Evolutionary conservation across 1,140 invertebrate genomes (phyloP).

Genomic region (Halictus rubicundus): DNA sequence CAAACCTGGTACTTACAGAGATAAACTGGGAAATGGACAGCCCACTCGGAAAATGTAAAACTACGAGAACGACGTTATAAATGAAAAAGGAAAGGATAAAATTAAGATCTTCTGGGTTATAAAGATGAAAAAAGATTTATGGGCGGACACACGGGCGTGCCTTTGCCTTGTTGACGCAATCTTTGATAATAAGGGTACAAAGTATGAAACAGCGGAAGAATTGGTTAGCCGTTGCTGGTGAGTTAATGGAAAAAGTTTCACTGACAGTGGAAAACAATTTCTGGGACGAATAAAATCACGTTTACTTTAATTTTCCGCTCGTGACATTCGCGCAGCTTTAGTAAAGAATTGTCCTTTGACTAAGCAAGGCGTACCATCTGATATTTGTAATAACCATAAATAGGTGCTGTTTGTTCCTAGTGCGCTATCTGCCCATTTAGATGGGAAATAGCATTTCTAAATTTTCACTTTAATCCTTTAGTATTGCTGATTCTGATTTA

Average conservation of each 20-base stretch:
- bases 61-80: conserved; percentile 10
- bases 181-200: not conserved
- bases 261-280: not conserved
- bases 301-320: not conserved
- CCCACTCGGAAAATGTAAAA: conserved; percentile 32
- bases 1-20: conserved; percentile 21
- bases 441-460: too few species aligned
- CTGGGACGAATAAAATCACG: not conserved
- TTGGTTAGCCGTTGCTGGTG: too few species aligned
- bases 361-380: too few species aligned
- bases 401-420: too few species aligned
- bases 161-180: not conserved
- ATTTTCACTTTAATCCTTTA: too few species aligned
- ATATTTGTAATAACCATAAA: too few species aligned
- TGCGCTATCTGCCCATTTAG: too few species aligned
- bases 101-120: not conserved
- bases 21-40: conserved; percentile 34
- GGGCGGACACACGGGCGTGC: not conserved
- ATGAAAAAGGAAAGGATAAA: conserved; percentile 1
- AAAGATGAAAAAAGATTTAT: not conserved
- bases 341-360: too few species aligned
- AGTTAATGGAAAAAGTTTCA: too few species aligned
- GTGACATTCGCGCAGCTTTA: not conserved
- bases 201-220: not conserved
- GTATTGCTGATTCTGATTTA: too few species aligned